Percentiles rank a stretch among this genome's conserved stretches.
These are phyloP conservation scores for Mycetomoellerius zeteki DNA, from an alignment of 1,140 invertebrate genomes.

Conservation along the genomic window DNA sequence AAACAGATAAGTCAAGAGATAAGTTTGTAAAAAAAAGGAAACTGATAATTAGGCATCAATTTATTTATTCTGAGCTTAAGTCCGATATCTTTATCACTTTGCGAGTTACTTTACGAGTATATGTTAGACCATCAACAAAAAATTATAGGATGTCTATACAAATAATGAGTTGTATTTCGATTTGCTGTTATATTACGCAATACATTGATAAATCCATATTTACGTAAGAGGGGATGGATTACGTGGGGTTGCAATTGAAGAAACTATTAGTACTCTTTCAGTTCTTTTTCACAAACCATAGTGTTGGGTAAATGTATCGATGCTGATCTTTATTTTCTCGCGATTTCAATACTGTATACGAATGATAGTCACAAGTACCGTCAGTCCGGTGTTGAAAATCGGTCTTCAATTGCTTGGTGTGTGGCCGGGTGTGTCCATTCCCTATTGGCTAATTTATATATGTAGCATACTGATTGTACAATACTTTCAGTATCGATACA, in stretches of 20 bases:
- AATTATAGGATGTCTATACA: not conserved
- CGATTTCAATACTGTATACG: not conserved
- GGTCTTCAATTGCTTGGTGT: not conserved
- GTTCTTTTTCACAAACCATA: not conserved
- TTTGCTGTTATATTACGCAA: not conserved
- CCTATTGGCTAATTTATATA: not conserved
- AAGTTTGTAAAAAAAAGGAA: not conserved
- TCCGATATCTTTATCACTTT: not conserved
- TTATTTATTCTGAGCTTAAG: not conserved
- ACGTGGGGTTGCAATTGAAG: not conserved
- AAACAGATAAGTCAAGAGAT: too few species aligned
- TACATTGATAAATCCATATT: not conserved
- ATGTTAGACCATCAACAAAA: not conserved
- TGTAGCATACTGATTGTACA: not conserved
- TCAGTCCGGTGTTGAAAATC: constrained; percentile 20
- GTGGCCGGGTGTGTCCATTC: constrained; percentile 7
- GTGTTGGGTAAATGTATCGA: not conserved
- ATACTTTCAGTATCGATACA: constrained; percentile 39
- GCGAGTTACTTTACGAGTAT: not conserved
- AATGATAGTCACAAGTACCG: constrained; percentile 5
- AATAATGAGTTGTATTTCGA: not conserved
- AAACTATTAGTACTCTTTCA: not conserved
- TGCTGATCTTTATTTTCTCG: not conserved
- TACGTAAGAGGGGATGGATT: constrained; percentile 1
- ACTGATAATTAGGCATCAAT: not conserved